Evolutionary conservation across 2,113 vertebrate genomes (phyloP).

Genomic region (Myrmophylax atrothorax): DNA sequence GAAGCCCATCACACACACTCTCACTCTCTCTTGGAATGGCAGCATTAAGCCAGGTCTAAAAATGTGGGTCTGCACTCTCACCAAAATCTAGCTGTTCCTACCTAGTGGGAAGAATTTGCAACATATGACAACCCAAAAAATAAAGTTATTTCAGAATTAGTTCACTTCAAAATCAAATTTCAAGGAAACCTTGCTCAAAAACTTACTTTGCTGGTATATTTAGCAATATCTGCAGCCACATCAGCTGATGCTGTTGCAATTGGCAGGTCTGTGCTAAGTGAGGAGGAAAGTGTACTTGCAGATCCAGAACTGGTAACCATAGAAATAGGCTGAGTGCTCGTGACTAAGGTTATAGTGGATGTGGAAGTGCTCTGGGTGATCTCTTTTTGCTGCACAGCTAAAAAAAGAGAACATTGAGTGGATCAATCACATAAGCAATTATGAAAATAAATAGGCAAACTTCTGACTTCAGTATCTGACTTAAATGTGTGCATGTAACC

Average conservation of each 20-base stretch:
- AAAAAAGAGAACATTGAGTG: slow-evolving; percentile 18
- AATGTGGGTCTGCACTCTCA: neutral
- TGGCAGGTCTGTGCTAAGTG: slow-evolving; percentile 84
- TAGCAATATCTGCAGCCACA: slow-evolving; percentile 94
- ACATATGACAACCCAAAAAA: neutral
- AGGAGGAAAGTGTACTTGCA: slow-evolving; percentile 79
- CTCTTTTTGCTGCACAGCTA: slow-evolving; percentile 92
- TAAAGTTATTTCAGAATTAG: neutral
- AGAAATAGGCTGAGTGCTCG: slow-evolving; percentile 86
- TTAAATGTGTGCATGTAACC: neutral
- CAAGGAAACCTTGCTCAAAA: neutral
- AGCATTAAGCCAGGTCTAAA: neutral
- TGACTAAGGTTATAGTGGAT: slow-evolving; percentile 90
- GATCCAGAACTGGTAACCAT: slow-evolving; percentile 83
- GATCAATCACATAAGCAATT: neutral
- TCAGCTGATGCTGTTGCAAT: slow-evolving; percentile 94
- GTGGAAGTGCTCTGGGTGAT: slow-evolving; percentile 85
- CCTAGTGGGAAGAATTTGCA: neutral
- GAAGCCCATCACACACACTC: neutral
- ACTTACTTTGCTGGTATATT: slow-evolving; percentile 95
- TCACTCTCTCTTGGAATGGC: neutral
- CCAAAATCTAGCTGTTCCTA: neutral
- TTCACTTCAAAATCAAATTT: neutral
- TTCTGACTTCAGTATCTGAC: neutral
- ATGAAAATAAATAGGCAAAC: neutral